Conservation (phyloP, 2,113 vertebrate genomes). For the Actinemys pallida region DNA sequence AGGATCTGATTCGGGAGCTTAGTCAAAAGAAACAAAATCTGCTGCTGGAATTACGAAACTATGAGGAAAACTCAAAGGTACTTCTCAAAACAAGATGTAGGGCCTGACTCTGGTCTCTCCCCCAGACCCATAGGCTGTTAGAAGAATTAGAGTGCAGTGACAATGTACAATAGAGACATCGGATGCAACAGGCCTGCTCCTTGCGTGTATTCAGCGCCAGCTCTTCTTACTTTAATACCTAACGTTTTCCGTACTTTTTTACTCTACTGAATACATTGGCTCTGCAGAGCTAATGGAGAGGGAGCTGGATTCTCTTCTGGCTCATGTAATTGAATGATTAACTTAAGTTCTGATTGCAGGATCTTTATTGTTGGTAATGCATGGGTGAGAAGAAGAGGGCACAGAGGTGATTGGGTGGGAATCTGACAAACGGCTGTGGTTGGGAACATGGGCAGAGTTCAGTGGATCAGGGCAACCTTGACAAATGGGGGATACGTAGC, state of each 20-base stretch:
- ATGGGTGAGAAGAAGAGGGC: neutral
- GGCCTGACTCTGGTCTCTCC: neutral
- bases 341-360: neutral
- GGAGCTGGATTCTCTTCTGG: neutral
- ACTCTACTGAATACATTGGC: neutral
- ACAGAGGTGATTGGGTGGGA: neutral
- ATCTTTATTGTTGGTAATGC: neutral
- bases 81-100: neutral
- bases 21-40: conserved; percentile 96
- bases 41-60: conserved; percentile 93
- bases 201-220: conserved; percentile 28
- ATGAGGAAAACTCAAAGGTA: conserved; percentile 94
- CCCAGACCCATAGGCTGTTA: neutral
- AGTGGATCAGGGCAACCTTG: neutral
- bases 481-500: neutral
- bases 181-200: conserved; percentile 4
- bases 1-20: conserved; percentile 94
- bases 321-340: neutral
- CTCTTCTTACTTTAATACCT: conserved; percentile 10
- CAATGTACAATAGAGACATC: neutral
- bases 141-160: neutral
- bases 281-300: neutral
- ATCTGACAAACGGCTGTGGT: neutral
- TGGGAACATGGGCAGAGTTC: neutral
- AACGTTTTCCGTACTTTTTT: neutral